Evolutionary conservation across 2,797 vertebrate genomes (phyloP), one percentile per base, ranked within the genome.

Genomic region (Artibeus jamaicensis): DNA sequence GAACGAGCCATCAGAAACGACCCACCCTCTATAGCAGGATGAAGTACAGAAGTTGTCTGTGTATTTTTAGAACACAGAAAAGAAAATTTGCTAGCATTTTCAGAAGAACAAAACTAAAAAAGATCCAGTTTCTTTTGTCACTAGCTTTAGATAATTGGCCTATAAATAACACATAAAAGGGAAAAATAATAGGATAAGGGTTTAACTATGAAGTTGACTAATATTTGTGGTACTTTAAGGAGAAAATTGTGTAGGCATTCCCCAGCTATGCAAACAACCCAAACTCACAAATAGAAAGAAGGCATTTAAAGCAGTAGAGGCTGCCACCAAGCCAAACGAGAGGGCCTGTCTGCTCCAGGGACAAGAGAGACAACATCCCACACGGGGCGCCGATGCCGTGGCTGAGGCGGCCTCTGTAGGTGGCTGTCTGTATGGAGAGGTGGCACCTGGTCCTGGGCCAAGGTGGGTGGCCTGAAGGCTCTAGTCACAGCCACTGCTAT

Each of bases 61-160:
- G 46, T 95, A 88, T 91, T 93, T 97, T 95, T 89, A 93, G 89
- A 91, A 85, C 48, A 84, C 29, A 76, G 65, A 84, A 84, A 92
- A 89, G 48, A 96, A 86, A 70, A 85, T 59, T 85, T 62, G 65
- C 37, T 86, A 48, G 55, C 42, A 22, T 93, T 94, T 95, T 93
- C 76, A 73, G 46, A 22, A 77, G 73, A 95, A 79, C 6, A 89
- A 59, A 59, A 42, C 46, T 92, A 15, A 62, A 88, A 86, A 81
- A 59, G 9, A 65, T 59, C 42, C 48, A 42, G 71, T 94, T 15
- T 81, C 29, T 46, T 93, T 86, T 87, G 74, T 88, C 84, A 44
- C 79, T 74, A 67, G 42, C 59, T 65, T 90, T 95, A 91, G 86
- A 89, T 62, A 34, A 37, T 32, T 39, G 3, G 15, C 73, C 83